phyloP scores from a whole-genome alignment of 2,797 vertebrate species.

The Nannoperca australis region DNA sequence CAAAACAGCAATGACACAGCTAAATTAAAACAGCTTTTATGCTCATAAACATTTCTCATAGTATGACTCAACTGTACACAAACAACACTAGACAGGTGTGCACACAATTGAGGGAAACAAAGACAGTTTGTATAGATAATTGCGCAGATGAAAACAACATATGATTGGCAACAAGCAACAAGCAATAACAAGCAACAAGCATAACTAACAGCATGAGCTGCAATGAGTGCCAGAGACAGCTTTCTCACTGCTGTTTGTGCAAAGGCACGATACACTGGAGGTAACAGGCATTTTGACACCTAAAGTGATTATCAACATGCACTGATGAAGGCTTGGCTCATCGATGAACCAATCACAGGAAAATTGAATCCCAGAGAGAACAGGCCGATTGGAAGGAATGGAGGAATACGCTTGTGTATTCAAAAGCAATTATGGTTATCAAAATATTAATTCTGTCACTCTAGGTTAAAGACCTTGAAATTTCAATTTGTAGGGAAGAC shows the following conservation, averaged over 20 bases:
- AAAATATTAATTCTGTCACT: constrained; percentile 6
- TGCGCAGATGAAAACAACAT: neutral
- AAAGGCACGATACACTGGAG: constrained; percentile 6
- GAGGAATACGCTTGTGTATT: neutral
- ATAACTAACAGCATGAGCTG: constrained; percentile 28
- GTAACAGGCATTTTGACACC: constrained; percentile 32
- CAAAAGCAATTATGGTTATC: neutral
- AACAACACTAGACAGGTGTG: constrained; percentile 16
- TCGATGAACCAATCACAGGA: constrained; percentile 37
- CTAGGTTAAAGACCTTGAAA: neutral
- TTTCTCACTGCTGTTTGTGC: constrained; percentile 31
- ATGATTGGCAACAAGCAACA: constrained; percentile 28
- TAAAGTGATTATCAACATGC: constrained; percentile 38
- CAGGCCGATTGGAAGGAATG: neutral
- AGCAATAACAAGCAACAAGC: constrained; percentile 24
- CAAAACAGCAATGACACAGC: neutral
- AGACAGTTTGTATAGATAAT: constrained; percentile 3
- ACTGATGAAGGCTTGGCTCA: constrained; percentile 16
- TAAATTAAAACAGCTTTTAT: neutral
- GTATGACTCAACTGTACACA: constrained; percentile 5
- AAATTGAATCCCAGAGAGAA: constrained; percentile 31
- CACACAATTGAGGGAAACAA: constrained; percentile 8
- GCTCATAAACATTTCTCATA: neutral
- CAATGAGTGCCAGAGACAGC: constrained; percentile 2
- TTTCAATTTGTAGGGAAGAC: neutral